Evolutionary conservation across 92 coral and sea anemone species (phyloP).

Genomic region (Zoanthus gigantus): DNA sequence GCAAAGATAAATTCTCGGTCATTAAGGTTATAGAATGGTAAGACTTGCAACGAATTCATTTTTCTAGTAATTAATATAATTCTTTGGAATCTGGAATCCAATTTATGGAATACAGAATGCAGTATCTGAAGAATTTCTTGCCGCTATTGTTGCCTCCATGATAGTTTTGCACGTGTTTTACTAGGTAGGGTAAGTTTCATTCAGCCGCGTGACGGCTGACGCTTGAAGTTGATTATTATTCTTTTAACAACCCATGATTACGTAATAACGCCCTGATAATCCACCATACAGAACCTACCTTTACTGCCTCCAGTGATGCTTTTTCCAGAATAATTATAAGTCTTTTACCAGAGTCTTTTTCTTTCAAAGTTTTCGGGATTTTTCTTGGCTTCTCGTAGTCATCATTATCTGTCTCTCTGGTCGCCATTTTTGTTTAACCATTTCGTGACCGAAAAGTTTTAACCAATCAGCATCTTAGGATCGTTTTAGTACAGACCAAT

Average conservation of each 20-base stretch:
- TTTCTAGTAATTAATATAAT: too few species aligned
- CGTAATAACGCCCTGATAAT: neutral
- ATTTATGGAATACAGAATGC: too few species aligned
- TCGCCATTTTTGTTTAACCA: slow-evolving; percentile 63
- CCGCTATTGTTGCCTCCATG: too few species aligned
- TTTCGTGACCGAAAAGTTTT: neutral
- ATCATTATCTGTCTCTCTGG: slow-evolving; percentile 67
- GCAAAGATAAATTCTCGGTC: slow-evolving; percentile 36
- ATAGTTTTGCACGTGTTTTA: too few species aligned
- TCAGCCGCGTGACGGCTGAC: too few species aligned
- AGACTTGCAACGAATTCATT: too few species aligned
- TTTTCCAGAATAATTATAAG: slow-evolving; percentile 89
- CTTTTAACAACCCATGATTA: neutral
- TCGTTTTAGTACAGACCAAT: slow-evolving; percentile 13
- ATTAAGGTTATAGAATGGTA: neutral
- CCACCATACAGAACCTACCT: slow-evolving; percentile 55
- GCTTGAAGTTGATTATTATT: neutral
- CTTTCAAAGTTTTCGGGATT: slow-evolving; percentile 89
- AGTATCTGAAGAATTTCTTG: too few species aligned
- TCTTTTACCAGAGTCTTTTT: slow-evolving; percentile 94
- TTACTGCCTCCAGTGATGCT: slow-evolving; percentile 96
- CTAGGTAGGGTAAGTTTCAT: too few species aligned
- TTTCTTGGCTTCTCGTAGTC: slow-evolving; percentile 89
- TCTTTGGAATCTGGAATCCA: too few species aligned
- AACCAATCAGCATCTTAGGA: slow-evolving; percentile 17